A percentile compares a stretch with the other conserved stretches of the same genome.
Conservation (phyloP, 2,113 vertebrate species). For the Lophura nycthemera region DNA sequence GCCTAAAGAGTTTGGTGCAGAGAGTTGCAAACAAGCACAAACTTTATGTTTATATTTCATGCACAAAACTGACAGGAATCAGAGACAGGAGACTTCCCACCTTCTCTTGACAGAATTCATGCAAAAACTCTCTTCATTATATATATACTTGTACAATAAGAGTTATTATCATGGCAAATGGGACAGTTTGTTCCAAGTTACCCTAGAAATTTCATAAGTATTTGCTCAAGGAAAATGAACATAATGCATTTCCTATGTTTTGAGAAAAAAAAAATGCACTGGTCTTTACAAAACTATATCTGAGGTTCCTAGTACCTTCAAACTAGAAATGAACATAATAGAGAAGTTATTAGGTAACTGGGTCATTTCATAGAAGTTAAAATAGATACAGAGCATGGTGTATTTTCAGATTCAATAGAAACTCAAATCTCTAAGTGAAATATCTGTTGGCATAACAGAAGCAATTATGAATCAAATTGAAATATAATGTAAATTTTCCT, state of each 20-base stretch:
- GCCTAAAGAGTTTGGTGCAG: neutral
- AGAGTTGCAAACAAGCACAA: neutral
- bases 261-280: neutral
- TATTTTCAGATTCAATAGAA: no score
- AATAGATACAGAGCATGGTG: no score
- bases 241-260: neutral
- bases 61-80: neutral
- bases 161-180: neutral
- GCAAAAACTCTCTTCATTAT: neutral
- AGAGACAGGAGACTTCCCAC: neutral
- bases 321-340: no score
- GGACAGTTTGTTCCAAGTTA: neutral
- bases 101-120: neutral
- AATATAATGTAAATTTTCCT: no score
- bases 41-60: no score
- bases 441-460: no score
- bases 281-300: no score
- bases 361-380: no score
- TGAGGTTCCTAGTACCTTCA: no score
- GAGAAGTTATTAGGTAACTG: no score
- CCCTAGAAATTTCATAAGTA: neutral
- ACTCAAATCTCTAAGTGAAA: no score
- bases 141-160: neutral
- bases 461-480: no score
- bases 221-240: neutral